A percentile compares a stretch with the other conserved stretches of the same genome.
phyloP scores from a whole-genome alignment of 2,113 vertebrate genomes.

The Sceloporus tristichus region DNA sequence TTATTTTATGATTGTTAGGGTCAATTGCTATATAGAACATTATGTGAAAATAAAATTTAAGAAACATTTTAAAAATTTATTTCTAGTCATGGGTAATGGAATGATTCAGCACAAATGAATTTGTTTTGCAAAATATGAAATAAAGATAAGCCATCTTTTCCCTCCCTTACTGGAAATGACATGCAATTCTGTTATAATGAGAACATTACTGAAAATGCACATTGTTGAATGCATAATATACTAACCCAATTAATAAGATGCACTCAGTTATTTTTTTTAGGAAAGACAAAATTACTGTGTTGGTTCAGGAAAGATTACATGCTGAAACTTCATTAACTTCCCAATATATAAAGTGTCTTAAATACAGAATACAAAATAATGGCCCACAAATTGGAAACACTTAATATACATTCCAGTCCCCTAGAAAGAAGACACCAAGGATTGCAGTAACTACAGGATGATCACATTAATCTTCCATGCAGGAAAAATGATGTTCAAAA shows the following conservation, averaged over 20 bases:
- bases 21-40: too few species aligned
- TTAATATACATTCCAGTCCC: too few species aligned
- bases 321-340: not conserved
- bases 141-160: constrained; percentile 48
- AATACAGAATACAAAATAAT: too few species aligned
- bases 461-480: too few species aligned
- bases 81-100: too few species aligned
- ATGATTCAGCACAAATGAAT: constrained; percentile 43
- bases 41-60: too few species aligned
- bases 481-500: too few species aligned
- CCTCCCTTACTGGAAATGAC: constrained; percentile 22
- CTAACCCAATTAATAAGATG: not conserved
- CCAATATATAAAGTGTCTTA: not conserved
- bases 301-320: not conserved
- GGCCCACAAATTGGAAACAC: too few species aligned
- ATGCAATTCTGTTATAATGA: constrained; percentile 8
- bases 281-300: not conserved
- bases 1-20: constrained; percentile 16
- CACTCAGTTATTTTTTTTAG: not conserved
- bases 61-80: too few species aligned
- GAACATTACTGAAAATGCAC: not conserved
- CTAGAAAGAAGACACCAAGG: too few species aligned
- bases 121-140: constrained; percentile 41
- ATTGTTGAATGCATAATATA: constrained; percentile 8
- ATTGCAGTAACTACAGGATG: too few species aligned